Percentiles rank a stretch among this genome's conserved stretches.
phyloP scores from a whole-genome alignment of 2,113 vertebrate genomes.

The Callithrix jacchus region DNA sequence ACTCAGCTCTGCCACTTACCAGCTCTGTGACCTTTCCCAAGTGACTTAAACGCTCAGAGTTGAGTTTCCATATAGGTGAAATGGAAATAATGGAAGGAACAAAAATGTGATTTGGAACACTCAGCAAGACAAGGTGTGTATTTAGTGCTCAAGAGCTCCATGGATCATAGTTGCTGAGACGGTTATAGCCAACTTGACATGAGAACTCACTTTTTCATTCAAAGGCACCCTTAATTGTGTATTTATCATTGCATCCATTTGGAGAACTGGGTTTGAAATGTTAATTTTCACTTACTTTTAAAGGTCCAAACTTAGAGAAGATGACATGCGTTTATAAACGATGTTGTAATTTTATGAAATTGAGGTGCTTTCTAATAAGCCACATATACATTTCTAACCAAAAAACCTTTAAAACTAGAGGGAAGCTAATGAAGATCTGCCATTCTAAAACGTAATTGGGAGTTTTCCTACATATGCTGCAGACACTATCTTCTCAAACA shows the following conservation, averaged over 20 bases:
- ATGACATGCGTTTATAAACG: neutral
- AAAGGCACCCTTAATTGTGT: neutral
- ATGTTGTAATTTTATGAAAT: neutral
- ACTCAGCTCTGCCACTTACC: neutral
- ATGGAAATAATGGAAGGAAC: neutral
- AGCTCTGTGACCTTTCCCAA: neutral
- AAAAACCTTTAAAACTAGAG: neutral
- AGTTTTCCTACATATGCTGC: neutral
- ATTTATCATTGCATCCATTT: neutral
- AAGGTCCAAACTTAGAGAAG: neutral
- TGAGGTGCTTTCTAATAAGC: neutral
- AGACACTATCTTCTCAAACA: slow-evolving; percentile 11
- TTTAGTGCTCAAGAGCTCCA: neutral
- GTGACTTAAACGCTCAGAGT: neutral
- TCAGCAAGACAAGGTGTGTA: rapidly evolving
- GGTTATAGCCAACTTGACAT: neutral
- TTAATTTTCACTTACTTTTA: neutral
- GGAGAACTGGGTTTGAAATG: neutral
- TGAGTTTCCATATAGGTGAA: neutral
- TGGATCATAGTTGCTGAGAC: neutral
- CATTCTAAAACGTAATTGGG: neutral
- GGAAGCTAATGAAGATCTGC: neutral
- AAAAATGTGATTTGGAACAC: neutral
- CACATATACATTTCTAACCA: neutral
- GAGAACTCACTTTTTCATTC: neutral